phyloP scores from a whole-genome alignment of 2,797 vertebrate genomes.

The Chaetophractus vellerosus region DNA sequence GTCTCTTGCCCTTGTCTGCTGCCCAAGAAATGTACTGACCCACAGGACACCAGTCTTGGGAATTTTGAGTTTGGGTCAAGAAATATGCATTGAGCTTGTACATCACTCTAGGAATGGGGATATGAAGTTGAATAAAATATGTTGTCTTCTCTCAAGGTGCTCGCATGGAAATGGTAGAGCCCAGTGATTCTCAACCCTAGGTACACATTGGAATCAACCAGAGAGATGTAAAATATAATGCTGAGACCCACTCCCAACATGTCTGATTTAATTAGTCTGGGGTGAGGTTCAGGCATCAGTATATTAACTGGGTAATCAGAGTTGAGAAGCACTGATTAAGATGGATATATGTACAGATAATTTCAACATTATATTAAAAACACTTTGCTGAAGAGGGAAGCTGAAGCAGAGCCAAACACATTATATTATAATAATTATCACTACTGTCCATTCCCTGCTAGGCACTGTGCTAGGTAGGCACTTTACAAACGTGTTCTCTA shows the following conservation, averaged over 20 bases:
- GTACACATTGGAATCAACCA: background rate
- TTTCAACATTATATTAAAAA: slow-evolving; percentile 31
- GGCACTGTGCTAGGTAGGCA: background rate
- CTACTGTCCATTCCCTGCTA: background rate
- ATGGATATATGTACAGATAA: background rate
- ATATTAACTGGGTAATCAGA: background rate
- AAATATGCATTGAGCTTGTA: background rate
- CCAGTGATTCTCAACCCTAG: background rate
- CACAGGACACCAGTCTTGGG: background rate
- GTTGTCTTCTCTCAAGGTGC: background rate
- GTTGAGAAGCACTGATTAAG: background rate
- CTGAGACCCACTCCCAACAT: background rate
- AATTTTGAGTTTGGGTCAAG: slow-evolving; percentile 40
- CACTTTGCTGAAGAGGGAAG: background rate
- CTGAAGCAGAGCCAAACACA: background rate
- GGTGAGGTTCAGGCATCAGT: background rate
- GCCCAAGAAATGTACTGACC: background rate
- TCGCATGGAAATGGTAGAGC: background rate
- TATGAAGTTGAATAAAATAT: background rate
- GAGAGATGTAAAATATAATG: background rate
- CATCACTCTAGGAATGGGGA: background rate
- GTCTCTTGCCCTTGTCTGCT: background rate
- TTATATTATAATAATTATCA: background rate
- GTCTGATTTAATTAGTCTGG: background rate
- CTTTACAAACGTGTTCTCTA: background rate